Evolutionary conservation across 2,888 invertebrate genomes (phyloP).

Genomic region (Heliconius charithonia): DNA sequence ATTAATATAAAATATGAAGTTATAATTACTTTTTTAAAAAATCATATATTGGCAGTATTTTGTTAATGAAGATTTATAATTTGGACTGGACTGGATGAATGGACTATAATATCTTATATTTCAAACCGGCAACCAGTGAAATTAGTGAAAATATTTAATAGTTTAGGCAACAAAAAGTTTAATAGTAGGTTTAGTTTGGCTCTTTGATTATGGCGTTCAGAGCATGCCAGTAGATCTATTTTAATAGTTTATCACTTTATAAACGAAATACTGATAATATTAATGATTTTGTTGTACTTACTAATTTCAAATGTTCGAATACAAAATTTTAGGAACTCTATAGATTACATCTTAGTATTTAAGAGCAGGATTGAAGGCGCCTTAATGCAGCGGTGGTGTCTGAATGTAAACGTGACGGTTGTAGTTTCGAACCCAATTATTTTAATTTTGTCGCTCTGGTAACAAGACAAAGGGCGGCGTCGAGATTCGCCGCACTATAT

Average conservation of each 20-base stretch:
- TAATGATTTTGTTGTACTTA: not conserved
- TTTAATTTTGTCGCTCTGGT: too few relatives aligned
- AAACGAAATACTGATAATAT: slow-evolving; percentile 24
- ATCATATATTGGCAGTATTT: slow-evolving; percentile 6
- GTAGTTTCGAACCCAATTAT: not conserved
- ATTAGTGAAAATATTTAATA: not conserved
- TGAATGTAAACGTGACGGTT: not conserved
- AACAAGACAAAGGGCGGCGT: not conserved
- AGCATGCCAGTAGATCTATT: too few relatives aligned
- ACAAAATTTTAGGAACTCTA: slow-evolving; percentile 39
- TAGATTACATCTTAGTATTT: slow-evolving; percentile 9
- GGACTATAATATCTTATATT: not conserved
- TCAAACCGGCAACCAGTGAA: not conserved
- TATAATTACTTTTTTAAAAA: not conserved
- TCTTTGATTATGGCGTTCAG: too few relatives aligned
- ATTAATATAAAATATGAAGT: slow-evolving; percentile 1
- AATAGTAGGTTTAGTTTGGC: too few relatives aligned
- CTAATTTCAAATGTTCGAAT: slow-evolving; percentile 7
- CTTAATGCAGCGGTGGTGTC: not conserved
- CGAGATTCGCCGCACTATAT: not conserved
- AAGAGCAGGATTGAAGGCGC: not conserved
- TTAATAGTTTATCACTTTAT: not conserved
- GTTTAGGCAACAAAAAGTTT: not conserved
- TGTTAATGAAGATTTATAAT: not conserved
- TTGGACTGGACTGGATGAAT: too few relatives aligned